Evolutionary conservation across 2,888 invertebrate species (phyloP).

Genomic region (Chrysotoxum bicinctum): DNA sequence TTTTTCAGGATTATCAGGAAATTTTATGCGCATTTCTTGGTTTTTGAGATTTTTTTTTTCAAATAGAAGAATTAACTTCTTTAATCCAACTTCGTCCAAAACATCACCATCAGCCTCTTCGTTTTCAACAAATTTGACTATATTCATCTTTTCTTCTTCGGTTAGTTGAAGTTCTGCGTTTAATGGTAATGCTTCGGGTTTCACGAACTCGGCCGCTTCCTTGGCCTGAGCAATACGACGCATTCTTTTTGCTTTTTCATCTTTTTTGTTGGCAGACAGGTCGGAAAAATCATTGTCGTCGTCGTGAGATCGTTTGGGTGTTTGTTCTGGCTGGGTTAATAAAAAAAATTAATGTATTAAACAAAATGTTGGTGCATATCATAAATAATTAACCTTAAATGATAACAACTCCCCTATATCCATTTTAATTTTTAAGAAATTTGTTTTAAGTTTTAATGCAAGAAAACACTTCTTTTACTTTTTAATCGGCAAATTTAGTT

Average conservation of each 20-base stretch:
- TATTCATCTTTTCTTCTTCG: conserved; percentile 90
- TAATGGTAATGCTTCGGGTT: conserved; percentile 81
- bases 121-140: conserved; percentile 91
- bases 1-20: conserved; percentile 97
- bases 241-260: conserved; percentile 85
- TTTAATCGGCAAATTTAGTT: neutral
- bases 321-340: conserved; percentile 88
- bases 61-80: conserved; percentile 94
- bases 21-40: conserved; percentile 99
- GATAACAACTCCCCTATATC: conserved; percentile 84
- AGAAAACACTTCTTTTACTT: neutral
- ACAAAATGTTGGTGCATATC: neutral
- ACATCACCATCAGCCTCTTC: conserved; percentile 92
- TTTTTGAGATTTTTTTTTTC: conserved; percentile 97
- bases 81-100: conserved; percentile 93
- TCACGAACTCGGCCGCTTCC: conserved; percentile 81
- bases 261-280: conserved; percentile 82
- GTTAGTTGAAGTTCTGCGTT: conserved; percentile 85
- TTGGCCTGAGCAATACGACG: conserved; percentile 84
- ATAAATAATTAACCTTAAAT: conserved; percentile 82
- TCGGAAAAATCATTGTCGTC: conserved; percentile 85
- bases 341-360: neutral
- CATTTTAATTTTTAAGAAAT: conserved; percentile 76
- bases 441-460: neutral
- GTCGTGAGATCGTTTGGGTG: conserved; percentile 86